phyloP scores from a whole-genome alignment of 2,113 vertebrate species.

The Rhinolophus sinicus region DNA sequence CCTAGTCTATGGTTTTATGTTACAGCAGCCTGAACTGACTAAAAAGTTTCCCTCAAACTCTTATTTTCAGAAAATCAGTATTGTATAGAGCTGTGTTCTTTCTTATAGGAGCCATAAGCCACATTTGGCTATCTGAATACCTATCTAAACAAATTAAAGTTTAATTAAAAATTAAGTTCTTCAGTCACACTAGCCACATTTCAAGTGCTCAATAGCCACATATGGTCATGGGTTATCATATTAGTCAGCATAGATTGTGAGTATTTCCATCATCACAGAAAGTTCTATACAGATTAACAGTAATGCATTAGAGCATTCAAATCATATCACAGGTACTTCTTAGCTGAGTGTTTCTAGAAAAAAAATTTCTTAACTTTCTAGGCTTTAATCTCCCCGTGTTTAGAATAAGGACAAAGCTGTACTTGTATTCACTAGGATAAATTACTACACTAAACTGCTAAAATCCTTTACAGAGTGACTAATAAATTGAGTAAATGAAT shows the following conservation, averaged over 20 bases:
- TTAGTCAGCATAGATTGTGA: background rate
- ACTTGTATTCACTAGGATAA: background rate
- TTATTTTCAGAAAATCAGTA: background rate
- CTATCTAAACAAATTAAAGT: background rate
- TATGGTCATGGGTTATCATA: background rate
- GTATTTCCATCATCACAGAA: background rate
- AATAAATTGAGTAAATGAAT: background rate
- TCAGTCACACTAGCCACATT: background rate
- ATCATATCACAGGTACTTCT: background rate
- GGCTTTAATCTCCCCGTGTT: background rate
- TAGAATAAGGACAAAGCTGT: background rate
- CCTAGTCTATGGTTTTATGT: background rate
- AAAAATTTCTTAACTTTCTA: background rate
- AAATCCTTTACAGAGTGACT: background rate
- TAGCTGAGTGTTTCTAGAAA: background rate
- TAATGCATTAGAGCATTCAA: background rate
- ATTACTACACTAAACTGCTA: background rate
- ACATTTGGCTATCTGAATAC: background rate
- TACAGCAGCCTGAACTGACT: background rate
- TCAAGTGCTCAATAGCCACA: background rate
- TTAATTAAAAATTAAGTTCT: background rate
- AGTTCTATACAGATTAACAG: background rate
- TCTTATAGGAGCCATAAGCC: background rate
- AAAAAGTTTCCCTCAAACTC: background rate
- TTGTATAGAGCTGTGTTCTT: background rate